Conservation (phyloP, 1,140 invertebrate genomes). For the Trypoxylus dichotomus region DNA sequence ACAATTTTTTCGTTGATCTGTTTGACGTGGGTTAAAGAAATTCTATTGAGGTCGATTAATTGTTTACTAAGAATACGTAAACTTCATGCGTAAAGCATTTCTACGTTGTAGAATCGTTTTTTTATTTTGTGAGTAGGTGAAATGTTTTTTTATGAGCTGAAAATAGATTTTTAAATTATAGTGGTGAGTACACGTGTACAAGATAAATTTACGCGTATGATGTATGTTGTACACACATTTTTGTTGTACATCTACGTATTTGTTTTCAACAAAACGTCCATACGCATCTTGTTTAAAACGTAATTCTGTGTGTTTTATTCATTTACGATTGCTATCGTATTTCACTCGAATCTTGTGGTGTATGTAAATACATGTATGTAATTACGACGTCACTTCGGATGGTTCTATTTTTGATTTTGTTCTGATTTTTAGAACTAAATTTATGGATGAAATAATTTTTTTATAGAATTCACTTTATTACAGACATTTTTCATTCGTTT, state of each 20-base stretch:
- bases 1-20: too few species aligned
- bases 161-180: constrained; percentile 1
- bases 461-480: too few species aligned
- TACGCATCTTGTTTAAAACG: not conserved
- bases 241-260: not conserved
- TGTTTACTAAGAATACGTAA: too few species aligned
- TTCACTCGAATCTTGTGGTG: not conserved
- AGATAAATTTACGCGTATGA: not conserved
- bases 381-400: not conserved
- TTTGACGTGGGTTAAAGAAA: too few species aligned
- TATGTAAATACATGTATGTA: not conserved
- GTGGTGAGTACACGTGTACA: not conserved
- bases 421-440: too few species aligned
- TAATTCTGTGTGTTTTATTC: not conserved
- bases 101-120: too few species aligned
- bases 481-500: too few species aligned
- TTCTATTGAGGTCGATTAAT: too few species aligned
- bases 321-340: not conserved
- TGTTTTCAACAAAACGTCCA: not conserved
- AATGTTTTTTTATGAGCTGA: not conserved
- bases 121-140: too few species aligned
- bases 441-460: too few species aligned
- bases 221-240: not conserved
- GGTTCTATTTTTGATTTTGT: too few species aligned
- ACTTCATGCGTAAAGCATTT: too few species aligned